Evolutionary conservation across 2,113 vertebrate genomes (phyloP).

Genomic region (Pedetes capensis): DNA sequence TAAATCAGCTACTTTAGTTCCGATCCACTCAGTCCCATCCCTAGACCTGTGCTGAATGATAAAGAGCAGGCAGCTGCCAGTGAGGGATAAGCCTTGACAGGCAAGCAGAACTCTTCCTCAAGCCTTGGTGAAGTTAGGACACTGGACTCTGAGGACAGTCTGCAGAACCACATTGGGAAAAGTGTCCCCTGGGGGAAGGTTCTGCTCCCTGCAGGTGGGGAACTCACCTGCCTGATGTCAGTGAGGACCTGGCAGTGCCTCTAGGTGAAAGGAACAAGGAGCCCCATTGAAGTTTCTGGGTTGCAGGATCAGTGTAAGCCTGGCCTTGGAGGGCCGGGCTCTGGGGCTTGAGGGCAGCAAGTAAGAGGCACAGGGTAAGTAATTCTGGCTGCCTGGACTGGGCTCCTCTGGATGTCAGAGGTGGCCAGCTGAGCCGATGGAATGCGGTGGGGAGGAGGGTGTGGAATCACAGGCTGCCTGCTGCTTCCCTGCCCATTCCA

Average conservation of each 20-base stretch:
- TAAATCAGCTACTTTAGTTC: constrained; percentile 67
- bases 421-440: background rate
- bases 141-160: constrained; percentile 41
- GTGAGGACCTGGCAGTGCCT: background rate
- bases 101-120: constrained; percentile 58
- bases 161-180: background rate
- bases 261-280: background rate
- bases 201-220: background rate
- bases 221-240: background rate
- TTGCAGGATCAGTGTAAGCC: background rate
- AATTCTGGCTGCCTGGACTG: background rate
- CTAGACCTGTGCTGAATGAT: constrained; percentile 66
- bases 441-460: rapidly evolving
- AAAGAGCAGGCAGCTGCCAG: constrained; percentile 51
- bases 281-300: background rate
- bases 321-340: background rate
- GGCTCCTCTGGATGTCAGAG: background rate
- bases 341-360: background rate
- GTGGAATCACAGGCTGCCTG: background rate
- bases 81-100: constrained; percentile 68
- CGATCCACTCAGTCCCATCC: constrained; percentile 55
- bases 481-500: background rate
- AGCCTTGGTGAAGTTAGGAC: constrained; percentile 68
- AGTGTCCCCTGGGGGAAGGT: background rate
- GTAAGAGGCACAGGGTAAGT: background rate